Evolutionary conservation across 2,888 invertebrate species (phyloP).

Genomic region (Hymenopus coronatus): DNA sequence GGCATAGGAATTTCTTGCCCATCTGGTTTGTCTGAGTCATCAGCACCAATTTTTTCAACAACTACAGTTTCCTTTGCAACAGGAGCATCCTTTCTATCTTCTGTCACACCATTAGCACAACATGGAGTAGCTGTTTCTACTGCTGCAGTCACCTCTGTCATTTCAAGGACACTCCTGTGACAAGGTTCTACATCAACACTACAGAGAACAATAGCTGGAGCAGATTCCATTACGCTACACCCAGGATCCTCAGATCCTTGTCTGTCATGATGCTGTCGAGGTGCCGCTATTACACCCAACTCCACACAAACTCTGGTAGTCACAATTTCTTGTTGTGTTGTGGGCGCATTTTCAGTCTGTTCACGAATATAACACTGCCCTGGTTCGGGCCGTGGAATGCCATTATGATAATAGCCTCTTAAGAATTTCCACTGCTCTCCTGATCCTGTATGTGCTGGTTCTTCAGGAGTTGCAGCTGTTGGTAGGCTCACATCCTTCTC

Average conservation of each 20-base stretch:
- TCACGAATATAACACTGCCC: slow-evolving; percentile 34
- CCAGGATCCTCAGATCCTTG: slow-evolving; percentile 8
- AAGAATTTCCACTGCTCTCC: slow-evolving; percentile 28
- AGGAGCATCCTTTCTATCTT: background rate
- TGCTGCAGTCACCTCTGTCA: slow-evolving; percentile 35
- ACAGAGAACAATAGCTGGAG: slow-evolving; percentile 42
- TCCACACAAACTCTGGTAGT: slow-evolving; percentile 57
- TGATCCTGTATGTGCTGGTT: background rate
- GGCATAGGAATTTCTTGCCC: background rate
- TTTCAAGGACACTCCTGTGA: slow-evolving; percentile 35
- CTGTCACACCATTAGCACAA: background rate
- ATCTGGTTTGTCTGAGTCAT: background rate
- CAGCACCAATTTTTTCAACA: background rate
- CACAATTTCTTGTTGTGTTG: slow-evolving; percentile 43
- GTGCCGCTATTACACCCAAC: slow-evolving; percentile 46
- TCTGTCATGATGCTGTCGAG: slow-evolving; percentile 7
- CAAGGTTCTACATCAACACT: slow-evolving; percentile 44
- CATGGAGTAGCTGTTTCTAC: slow-evolving; percentile 19
- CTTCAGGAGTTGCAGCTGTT: background rate
- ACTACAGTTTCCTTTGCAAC: slow-evolving; percentile 6
- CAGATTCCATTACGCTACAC: slow-evolving; percentile 21
- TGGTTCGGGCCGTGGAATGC: slow-evolving; percentile 31
- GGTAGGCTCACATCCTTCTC: slow-evolving; percentile 18
- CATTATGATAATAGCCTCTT: slow-evolving; percentile 28
- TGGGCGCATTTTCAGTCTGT: slow-evolving; percentile 35